Base-by-base conservation (phyloP, 2,113 vertebrate genomes). In the Proterorhinus semilunaris region DNA sequence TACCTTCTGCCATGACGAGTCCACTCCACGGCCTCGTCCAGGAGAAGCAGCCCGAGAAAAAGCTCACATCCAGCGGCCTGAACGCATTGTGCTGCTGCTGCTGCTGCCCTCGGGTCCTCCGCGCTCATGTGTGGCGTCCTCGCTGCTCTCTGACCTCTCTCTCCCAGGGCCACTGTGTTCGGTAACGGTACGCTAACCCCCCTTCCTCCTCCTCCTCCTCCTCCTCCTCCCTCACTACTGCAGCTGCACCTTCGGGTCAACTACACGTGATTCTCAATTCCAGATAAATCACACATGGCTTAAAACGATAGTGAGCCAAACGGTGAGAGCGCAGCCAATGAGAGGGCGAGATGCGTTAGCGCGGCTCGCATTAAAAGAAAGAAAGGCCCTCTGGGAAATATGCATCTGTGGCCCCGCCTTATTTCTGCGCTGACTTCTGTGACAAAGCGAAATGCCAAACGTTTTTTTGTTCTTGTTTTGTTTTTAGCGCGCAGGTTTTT, bases 261-360 rank as follows among this genome's bases (percentile, higher is more conserved):
- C 82, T 87, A 90, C 89, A 91, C 90, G 89, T 90, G 92, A 92
- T 83, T 70, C 87, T 81, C 85, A 87, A 78, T 89, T 73, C 79
- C 80, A 83, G 87, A 92, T 90, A 92, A 88, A 93, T 92, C 88
- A 93, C 87, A 90, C 93, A 92, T 89, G 71, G 93, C 92, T 92
- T 86, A 74, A 65, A 21, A 63, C 78, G 74, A 89, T 76, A 78
- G 74, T 87, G 81, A 69, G 52, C 8, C 61, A 42, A 59, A 69
- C 62, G 88, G 86, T 82, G 77, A 69, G 74, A 53, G 51, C 73
- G 74, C 73, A 81, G 77, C 92, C 92, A 94, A 93, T 91, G 88
- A 91, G 85, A 80, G 83, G 69, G 52, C 21, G 27, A 65, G 43
- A 61, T 13, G 36, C 44, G 71, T 47, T 15, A 57, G 47, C 51